Base-by-base conservation (phyloP, 1,140 invertebrate species). In the Diorhabda elongata region DNA sequence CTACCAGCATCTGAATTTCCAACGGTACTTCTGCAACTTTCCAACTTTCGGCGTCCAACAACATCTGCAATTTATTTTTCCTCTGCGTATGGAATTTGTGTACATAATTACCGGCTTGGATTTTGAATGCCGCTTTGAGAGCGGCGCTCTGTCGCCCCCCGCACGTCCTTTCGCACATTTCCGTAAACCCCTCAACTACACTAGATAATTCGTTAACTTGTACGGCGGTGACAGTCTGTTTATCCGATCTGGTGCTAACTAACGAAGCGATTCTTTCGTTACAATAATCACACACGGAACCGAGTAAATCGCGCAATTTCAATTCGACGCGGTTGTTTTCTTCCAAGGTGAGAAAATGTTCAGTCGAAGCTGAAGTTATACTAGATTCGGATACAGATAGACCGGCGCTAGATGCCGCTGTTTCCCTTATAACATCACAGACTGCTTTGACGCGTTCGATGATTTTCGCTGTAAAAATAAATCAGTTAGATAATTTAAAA, bases 31-130 rank as follows among this genome's bases (percentile, higher is more conserved):
- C 93, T n/a, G 94, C 92, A 75, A 92, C 88, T 79, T 92, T 95
- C 97, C 97, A 99, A 63, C 91, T 85, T 82, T 99, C 97, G 73
- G 88, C 89, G 77, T 98, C 96, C 52, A 99, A 82, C 52, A 96
- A 86, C 68, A 91, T 76, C 70, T 88, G 91, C 42, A 98, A 82
- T 81, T 96, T 96, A 42, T 86, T 89, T 81, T 94, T 94, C 58
- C 92, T 84, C 77, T 97, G 94, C 61, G 90, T 87, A 80, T 98
- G 96, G 81, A 98, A 97, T 76, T 90, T 88, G 74, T 93, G 90
- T 58, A 98, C 91, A 84, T 97, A 98, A 79, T 91, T 91, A 75
- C 90, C 94, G 3, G 93, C 93, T 86, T 95, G 89, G 72, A 91
- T 92, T 82, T 94, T 93, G 68, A 97, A 87, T 61, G 92, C 92